A percentile compares a stretch with the other conserved stretches of the same genome.
Evolutionary conservation across 1,140 invertebrate genomes (phyloP).

Genomic region (Ladona fulva): DNA sequence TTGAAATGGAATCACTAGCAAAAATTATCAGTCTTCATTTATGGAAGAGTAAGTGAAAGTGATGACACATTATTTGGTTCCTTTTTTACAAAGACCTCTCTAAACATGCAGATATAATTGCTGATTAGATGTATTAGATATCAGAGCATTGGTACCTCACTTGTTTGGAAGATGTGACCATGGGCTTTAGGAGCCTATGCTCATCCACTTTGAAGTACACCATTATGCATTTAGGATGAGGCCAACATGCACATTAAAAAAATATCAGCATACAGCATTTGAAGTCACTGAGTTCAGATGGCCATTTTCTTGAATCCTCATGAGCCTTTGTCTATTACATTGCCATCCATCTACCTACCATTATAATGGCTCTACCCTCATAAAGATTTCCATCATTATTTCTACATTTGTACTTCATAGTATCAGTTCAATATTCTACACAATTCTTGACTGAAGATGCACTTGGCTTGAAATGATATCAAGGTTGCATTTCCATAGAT

Average conservation of each 20-base stretch:
- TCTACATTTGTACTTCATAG: not conserved
- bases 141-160: not conserved
- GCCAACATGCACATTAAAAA: not conserved
- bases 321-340: no score
- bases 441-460: no score
- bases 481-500: not conserved
- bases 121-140: not conserved
- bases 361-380: not conserved
- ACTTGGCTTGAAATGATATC: no score
- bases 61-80: slow-evolving; percentile 6
- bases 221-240: not conserved
- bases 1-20: slow-evolving; percentile 1
- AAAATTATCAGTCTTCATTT: not conserved
- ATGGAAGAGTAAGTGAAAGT: slow-evolving; percentile 3
- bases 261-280: not conserved
- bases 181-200: no score
- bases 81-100: not conserved
- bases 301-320: no score
- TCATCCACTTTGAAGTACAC: no score
- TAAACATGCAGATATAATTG: not conserved
- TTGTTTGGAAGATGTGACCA: not conserved
- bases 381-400: not conserved
- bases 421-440: not conserved
- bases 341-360: not conserved
- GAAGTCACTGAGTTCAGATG: not conserved